These are phyloP conservation scores for Myotis daubentonii DNA, from an alignment of 2,797 vertebrate species.

Conservation along the genomic window DNA sequence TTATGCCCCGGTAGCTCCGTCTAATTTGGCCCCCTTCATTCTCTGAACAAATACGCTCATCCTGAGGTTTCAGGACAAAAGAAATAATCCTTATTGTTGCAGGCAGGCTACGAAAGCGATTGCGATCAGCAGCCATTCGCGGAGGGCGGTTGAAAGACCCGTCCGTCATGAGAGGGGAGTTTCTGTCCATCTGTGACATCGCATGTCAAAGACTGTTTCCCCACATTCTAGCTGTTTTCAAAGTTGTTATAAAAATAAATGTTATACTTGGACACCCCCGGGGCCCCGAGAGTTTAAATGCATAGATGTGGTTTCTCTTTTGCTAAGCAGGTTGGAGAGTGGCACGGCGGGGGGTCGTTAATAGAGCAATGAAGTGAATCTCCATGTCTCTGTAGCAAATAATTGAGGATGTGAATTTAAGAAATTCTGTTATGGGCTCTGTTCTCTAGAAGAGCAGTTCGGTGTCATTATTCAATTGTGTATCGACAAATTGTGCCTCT, in stretches of 20 bases:
- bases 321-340: slow-evolving; percentile 57
- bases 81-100: slow-evolving; percentile 77
- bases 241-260: slow-evolving; percentile 62
- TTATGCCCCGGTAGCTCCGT: slow-evolving; percentile 74
- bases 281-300: neutral
- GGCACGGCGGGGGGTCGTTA: slow-evolving; percentile 44
- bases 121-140: slow-evolving; percentile 82
- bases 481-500: slow-evolving; percentile 40
- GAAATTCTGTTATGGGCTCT: slow-evolving; percentile 4
- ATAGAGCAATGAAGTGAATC: slow-evolving; percentile 40
- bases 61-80: slow-evolving; percentile 81
- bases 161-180: slow-evolving; percentile 59
- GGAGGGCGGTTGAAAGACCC: slow-evolving; percentile 71
- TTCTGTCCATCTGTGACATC: slow-evolving; percentile 73
- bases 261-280: slow-evolving; percentile 41
- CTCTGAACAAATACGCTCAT: slow-evolving; percentile 79
- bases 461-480: slow-evolving; percentile 21
- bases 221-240: slow-evolving; percentile 48
- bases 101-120: slow-evolving; percentile 75
- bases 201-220: slow-evolving; percentile 59
- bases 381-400: slow-evolving; percentile 47
- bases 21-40: slow-evolving; percentile 76
- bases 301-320: slow-evolving; percentile 45
- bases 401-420: slow-evolving; percentile 58
- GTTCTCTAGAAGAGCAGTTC: slow-evolving; percentile 36